Evolutionary conservation across 2,797 vertebrate genomes (phyloP).

Genomic region (Allenopithecus nigroviridis): DNA sequence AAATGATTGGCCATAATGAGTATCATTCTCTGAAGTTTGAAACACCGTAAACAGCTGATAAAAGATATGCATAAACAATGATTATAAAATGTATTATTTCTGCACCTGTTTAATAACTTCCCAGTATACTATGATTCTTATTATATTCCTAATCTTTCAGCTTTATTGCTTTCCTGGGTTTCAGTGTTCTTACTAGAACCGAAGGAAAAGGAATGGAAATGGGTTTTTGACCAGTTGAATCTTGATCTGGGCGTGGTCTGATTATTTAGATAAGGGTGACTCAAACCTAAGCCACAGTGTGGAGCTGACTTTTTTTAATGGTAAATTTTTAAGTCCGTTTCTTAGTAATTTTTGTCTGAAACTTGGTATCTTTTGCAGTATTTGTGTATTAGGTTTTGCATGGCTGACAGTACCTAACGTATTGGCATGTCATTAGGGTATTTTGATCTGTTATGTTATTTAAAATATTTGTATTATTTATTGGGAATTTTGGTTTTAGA

Average conservation of each 20-base stretch:
- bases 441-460: slow-evolving; percentile 3
- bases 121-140: not conserved
- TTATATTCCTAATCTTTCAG: not conserved
- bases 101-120: not conserved
- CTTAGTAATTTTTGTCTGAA: slow-evolving; percentile 6
- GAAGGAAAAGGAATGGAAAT: not conserved
- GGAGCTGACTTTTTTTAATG: not conserved
- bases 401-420: not conserved
- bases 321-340: not conserved
- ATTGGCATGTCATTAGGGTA: not conserved
- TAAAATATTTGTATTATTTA: not conserved
- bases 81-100: slow-evolving; percentile 38
- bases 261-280: not conserved
- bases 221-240: not conserved
- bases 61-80: not conserved
- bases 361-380: not conserved
- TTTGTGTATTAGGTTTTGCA: not conserved
- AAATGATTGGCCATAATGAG: not conserved
- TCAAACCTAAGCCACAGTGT: not conserved
- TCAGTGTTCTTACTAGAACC: not conserved
- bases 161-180: not conserved
- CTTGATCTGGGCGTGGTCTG: not conserved
- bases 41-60: not conserved
- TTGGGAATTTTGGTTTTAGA: not conserved
- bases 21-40: not conserved